Conservation (phyloP, 2,113 vertebrate genomes). For the Mesocricetus auratus region DNA sequence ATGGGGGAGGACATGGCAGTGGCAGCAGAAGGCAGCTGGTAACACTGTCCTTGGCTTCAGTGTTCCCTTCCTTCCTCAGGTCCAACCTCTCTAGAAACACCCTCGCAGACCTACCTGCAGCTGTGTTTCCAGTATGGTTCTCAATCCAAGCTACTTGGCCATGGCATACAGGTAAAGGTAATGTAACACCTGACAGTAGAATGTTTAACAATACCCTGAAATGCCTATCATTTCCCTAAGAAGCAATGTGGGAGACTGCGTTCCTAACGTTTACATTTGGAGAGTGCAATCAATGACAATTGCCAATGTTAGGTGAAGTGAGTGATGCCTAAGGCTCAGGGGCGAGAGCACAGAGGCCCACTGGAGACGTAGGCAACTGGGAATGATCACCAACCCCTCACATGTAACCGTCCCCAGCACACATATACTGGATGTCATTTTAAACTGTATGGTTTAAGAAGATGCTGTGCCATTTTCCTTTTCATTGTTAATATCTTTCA, state of each 20-base stretch:
- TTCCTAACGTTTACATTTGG: background rate
- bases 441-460: background rate
- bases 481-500: too few species aligned
- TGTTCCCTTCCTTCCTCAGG: background rate
- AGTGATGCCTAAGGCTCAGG: background rate
- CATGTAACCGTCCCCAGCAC: background rate
- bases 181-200: background rate
- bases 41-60: background rate
- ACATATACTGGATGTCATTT: background rate
- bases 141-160: background rate
- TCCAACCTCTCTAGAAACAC: background rate
- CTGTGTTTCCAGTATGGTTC: background rate
- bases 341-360: background rate
- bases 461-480: accelerated
- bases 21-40: background rate
- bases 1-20: too few species aligned
- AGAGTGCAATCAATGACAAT: background rate
- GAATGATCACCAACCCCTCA: background rate
- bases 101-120: too few species aligned
- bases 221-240: background rate
- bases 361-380: background rate
- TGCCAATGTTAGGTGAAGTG: background rate
- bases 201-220: background rate
- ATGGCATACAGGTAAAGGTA: too few species aligned
- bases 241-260: background rate